Base-by-base conservation (phyloP, 2,888 invertebrate species). In the Cantharis lateralis region DNA sequence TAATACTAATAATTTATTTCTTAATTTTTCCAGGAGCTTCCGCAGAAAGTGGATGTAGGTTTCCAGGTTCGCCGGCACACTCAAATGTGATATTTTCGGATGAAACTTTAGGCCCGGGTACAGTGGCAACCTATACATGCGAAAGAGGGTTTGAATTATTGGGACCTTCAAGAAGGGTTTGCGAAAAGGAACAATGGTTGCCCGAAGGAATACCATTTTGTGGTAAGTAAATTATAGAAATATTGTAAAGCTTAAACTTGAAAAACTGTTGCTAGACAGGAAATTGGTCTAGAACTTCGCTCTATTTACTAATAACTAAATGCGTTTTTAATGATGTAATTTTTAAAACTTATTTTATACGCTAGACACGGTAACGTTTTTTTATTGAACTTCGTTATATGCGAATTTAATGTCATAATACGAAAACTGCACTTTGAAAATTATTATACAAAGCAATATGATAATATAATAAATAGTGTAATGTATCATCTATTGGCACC, bases 191-290 rank as follows among this genome's bases (percentile, higher is more conserved):
- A 11, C 91, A 91, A 63, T 97, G 97, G 97, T 88, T 92, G 9
- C 97, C 97, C 0, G 95, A 96, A 86, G 97, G 97, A 75, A 95
- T 97, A 83, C 97, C 97, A 7, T 97, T 97, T 88, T 97, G 97
- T 88, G 97, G 97, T 97, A 87, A 95, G 95, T 92, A 24, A 18
- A 18, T 63, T 63, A 13, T 66, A 20, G 10, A 7, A n/a, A n/a
- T 24, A 48, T 10, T 48, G 15, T 26, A 28, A 32, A 66, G 13
- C n/a, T n/a, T 66, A 20, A 66, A 66, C 18, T 66, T 66, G 20
- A 16, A 66, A 66, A 63, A 18, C 70, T 69, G 70, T 69, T 70
- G 69, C 63, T 48, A 74, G 74, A 70, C 71, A 70, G 75, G 70
- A 78, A 68, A 71, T 62, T 48, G 70, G 68, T 70, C 70, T 75